phyloP scores from a whole-genome alignment of 1,140 invertebrate species.

The Sitobion miscanthi region DNA sequence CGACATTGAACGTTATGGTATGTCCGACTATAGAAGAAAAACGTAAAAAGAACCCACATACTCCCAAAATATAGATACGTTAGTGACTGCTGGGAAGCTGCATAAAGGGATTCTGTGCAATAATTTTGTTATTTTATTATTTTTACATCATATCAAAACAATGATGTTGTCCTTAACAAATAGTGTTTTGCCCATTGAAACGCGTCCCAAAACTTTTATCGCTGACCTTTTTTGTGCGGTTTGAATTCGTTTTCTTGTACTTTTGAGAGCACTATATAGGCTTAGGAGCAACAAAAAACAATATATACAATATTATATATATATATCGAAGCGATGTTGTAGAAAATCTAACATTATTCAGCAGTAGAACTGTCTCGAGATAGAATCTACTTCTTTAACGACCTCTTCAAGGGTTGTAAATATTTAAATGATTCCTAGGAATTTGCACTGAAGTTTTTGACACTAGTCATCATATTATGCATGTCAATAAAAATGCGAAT shows the following conservation, averaged over 20 bases:
- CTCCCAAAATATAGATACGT: not conserved
- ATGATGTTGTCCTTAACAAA: constrained; percentile 29
- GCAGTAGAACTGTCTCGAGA: too few species aligned
- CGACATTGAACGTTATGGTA: not conserved
- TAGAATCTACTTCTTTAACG: constrained; percentile 10
- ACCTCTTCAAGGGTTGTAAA: not conserved
- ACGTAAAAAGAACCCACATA: constrained; percentile 1
- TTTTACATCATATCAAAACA: constrained; percentile 36
- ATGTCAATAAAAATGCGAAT: not conserved
- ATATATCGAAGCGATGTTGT: not conserved
- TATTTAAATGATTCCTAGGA: not conserved
- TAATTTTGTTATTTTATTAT: constrained; percentile 42
- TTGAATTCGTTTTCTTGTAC: not conserved
- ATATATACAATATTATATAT: constrained; percentile 11
- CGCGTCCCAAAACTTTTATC: not conserved
- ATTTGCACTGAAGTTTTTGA: not conserved
- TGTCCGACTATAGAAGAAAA: not conserved
- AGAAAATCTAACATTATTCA: not conserved
- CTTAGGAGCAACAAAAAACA: constrained; percentile 23
- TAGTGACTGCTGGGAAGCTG: not conserved
- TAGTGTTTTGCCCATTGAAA: not conserved
- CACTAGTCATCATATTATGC: not conserved
- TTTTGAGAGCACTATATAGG: not conserved
- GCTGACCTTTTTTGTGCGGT: not conserved
- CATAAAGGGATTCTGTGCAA: not conserved